Conservation (phyloP, 2,888 invertebrate species). For the Rapana venosa region DNA sequence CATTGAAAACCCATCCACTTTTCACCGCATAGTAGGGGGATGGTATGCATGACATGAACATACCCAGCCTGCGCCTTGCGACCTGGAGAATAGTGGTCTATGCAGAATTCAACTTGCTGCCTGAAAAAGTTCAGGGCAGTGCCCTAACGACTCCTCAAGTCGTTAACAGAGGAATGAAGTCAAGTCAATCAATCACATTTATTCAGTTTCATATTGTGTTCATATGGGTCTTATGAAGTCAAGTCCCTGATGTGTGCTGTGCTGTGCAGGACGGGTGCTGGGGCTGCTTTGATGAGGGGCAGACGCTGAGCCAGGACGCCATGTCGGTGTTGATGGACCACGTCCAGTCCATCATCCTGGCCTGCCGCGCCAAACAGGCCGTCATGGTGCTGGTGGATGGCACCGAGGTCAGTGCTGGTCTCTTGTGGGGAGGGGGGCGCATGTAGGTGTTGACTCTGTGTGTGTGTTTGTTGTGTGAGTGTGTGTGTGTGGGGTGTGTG, state of each 20-base stretch:
- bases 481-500: neutral
- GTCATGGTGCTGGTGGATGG: conserved; percentile 72
- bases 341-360: conserved; percentile 68
- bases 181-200: no score
- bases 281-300: conserved; percentile 77
- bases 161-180: no score
- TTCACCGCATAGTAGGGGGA: no score
- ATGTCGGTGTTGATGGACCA: conserved; percentile 74
- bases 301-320: conserved; percentile 66
- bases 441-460: neutral
- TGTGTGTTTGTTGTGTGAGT: neutral
- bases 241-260: neutral
- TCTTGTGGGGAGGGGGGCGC: neutral
- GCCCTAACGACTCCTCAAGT: no score
- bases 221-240: no score
- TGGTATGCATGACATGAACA: no score
- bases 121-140: no score
- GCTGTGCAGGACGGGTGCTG: conserved; percentile 76
- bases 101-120: no score
- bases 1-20: no score
- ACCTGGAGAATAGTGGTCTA: no score
- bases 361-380: conserved; percentile 66
- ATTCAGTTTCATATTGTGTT: no score
- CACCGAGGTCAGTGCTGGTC: conserved; percentile 68
- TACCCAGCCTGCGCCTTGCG: no score